Percentiles rank a stretch among this genome's conserved stretches.
Evolutionary conservation across 2,888 invertebrate genomes (phyloP).

Genomic region (Temnothorax unifasciatus): DNA sequence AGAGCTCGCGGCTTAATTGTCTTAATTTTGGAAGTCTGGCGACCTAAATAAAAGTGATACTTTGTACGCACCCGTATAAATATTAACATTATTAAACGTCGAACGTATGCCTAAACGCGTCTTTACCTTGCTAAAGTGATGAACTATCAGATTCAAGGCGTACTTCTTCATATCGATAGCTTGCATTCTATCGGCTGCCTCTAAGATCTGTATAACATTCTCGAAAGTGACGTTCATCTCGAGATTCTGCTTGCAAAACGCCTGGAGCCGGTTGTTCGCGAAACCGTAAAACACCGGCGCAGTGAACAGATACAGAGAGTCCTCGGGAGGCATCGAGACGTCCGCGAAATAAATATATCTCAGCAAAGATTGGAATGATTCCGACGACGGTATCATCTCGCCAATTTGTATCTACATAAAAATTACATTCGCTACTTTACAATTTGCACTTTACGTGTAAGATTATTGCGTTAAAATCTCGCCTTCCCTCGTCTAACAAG

Average conservation of each 20-base stretch:
- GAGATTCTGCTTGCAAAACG: constrained; percentile 98
- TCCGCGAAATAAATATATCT: constrained; percentile 98
- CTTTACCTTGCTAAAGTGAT: constrained; percentile 93
- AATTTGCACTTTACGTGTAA: not conserved
- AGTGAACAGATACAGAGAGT: constrained; percentile 97
- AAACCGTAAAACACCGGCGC: constrained; percentile 97
- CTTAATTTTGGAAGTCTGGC: constrained; percentile 93
- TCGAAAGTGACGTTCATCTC: constrained; percentile 98
- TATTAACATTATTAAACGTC: not conserved
- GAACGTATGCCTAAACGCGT: not conserved
- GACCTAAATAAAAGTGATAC: constrained; percentile 87
- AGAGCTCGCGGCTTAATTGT: constrained; percentile 92
- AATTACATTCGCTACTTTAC: not conserved
- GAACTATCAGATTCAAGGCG: constrained; percentile 96
- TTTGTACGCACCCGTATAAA: not conserved
- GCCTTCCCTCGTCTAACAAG: not conserved
- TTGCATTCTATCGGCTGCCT: constrained; percentile 97
- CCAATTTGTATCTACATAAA: constrained; percentile 94
- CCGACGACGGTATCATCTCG: constrained; percentile 95
- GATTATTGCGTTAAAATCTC: not conserved
- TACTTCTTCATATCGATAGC: constrained; percentile 98
- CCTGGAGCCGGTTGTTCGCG: constrained; percentile 96
- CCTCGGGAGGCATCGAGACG: constrained; percentile 97
- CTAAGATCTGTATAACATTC: constrained; percentile 97
- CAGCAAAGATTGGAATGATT: constrained; percentile 96